These are phyloP conservation scores for Polymixis lichenea DNA, from an alignment of 2,888 invertebrate genomes.

Conservation along the genomic window DNA sequence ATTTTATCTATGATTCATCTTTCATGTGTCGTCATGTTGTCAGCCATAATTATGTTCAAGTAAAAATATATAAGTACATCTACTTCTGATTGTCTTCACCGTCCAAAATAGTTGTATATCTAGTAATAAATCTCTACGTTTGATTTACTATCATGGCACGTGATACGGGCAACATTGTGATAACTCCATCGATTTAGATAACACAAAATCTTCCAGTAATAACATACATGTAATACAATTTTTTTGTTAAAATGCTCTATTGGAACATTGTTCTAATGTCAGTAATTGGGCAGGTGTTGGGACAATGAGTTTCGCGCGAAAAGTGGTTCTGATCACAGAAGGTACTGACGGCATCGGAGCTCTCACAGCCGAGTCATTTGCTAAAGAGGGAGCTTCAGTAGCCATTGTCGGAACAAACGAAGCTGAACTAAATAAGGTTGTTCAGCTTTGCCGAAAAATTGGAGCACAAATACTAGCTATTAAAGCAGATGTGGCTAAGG, in stretches of 20 bases:
- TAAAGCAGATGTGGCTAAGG: conserved; percentile 49
- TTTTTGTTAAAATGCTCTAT: not conserved
- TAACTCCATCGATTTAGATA: not conserved
- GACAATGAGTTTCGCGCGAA: conserved; percentile 72
- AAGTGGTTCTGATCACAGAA: conserved; percentile 76
- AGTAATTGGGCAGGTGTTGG: not conserved
- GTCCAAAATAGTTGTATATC: not conserved
- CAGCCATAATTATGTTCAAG: not conserved
- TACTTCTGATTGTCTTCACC: not conserved
- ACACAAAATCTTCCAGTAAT: not conserved
- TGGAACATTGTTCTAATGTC: not conserved
- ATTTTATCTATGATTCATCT: no score
- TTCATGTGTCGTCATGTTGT: not conserved
- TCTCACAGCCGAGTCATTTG: conserved; percentile 70
- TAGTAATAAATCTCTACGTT: not conserved
- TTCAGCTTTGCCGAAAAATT: conserved; percentile 55
- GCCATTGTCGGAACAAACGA: conserved; percentile 74
- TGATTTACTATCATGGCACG: not conserved
- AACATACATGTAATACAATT: not conserved
- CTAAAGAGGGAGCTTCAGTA: conserved; percentile 73
- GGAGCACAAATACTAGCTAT: conserved; percentile 55
- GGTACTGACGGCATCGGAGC: conserved; percentile 77
- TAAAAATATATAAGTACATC: not conserved
- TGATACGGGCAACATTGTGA: not conserved
- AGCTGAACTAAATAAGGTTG: conserved; percentile 66